phyloP scores from a whole-genome alignment of 2,888 invertebrate genomes.

The Microdon myrmicae region DNA sequence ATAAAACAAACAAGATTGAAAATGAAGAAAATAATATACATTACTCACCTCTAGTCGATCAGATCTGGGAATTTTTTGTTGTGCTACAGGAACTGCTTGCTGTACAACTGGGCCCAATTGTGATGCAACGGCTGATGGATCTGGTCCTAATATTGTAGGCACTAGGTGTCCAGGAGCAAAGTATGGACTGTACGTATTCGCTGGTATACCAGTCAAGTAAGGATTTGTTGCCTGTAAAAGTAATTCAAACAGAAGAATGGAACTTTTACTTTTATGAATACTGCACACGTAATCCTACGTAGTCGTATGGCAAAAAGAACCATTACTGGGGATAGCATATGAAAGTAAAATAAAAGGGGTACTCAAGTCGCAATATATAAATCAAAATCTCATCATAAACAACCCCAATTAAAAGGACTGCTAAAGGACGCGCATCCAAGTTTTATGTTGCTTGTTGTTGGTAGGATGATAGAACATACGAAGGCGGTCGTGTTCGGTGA shows the following conservation, averaged over 20 bases:
- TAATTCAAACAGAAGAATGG: constrained; percentile 11
- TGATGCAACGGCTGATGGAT: constrained; percentile 82
- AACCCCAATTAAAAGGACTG: constrained; percentile 24
- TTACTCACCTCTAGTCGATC: constrained; percentile 94
- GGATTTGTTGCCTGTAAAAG: constrained; percentile 83
- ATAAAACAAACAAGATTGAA: constrained; percentile 25
- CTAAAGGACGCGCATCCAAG: constrained; percentile 12
- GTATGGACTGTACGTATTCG: constrained; percentile 91
- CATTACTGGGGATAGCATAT: too few relatives aligned
- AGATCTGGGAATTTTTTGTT: constrained; percentile 94
- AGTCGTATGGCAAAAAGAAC: not conserved
- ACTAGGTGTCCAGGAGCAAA: constrained; percentile 88
- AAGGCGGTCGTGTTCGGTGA: not conserved
- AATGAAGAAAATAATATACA: constrained; percentile 17
- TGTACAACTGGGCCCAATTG: constrained; percentile 82
- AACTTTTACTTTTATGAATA: constrained; percentile 3
- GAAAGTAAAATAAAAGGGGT: constrained; percentile 7
- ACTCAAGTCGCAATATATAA: constrained; percentile 10
- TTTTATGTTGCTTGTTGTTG: constrained; percentile 5
- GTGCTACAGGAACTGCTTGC: constrained; percentile 87
- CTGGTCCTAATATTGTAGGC: constrained; percentile 89
- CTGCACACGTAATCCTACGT: too few relatives aligned
- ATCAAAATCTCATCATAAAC: not conserved
- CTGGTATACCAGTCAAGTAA: constrained; percentile 90
- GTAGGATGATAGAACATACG: constrained; percentile 8